Conservation (phyloP, 2,797 vertebrate species). For the Kryptopterus vitreolus region DNA sequence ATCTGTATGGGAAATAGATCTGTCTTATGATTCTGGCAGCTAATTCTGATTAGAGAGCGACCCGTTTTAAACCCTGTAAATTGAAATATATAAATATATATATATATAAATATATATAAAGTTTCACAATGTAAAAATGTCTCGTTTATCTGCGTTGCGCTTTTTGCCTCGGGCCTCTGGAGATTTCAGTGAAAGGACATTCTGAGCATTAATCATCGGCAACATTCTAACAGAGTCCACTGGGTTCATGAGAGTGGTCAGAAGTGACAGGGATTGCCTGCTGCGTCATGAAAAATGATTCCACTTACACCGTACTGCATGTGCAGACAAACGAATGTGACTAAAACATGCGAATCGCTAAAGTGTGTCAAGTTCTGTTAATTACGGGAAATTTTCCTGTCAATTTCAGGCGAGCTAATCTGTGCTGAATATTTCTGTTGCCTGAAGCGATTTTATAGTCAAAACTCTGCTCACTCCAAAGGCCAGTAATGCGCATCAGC, state of each 20-base stretch:
- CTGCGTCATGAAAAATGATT: neutral
- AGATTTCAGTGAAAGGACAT: neutral
- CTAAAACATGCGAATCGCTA: too few relatives aligned
- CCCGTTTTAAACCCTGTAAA: constrained; percentile 64
- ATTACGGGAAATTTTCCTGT: neutral
- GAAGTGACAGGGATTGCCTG: neutral
- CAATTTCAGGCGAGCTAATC: neutral
- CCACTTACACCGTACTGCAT: neutral
- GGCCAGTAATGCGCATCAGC: constrained; percentile 44
- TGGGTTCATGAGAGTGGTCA: neutral
- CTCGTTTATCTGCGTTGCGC: constrained; percentile 38
- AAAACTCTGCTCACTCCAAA: constrained; percentile 8
- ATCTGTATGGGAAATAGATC: constrained; percentile 57
- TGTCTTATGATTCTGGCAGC: constrained; percentile 71
- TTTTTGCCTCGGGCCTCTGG: constrained; percentile 4
- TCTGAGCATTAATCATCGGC: constrained; percentile 21
- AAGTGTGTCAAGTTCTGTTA: neutral
- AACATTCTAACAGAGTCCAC: neutral
- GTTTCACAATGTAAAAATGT: constrained; percentile 59
- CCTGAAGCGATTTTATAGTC: constrained; percentile 15
- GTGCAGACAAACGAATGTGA: neutral
- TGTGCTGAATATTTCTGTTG: neutral
- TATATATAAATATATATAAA: constrained; percentile 58
- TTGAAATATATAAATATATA: too few relatives aligned
- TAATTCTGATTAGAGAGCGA: constrained; percentile 65